These are phyloP conservation scores for Ostrea edulis DNA, from an alignment of 1,140 invertebrate species.

Conservation along the genomic window DNA sequence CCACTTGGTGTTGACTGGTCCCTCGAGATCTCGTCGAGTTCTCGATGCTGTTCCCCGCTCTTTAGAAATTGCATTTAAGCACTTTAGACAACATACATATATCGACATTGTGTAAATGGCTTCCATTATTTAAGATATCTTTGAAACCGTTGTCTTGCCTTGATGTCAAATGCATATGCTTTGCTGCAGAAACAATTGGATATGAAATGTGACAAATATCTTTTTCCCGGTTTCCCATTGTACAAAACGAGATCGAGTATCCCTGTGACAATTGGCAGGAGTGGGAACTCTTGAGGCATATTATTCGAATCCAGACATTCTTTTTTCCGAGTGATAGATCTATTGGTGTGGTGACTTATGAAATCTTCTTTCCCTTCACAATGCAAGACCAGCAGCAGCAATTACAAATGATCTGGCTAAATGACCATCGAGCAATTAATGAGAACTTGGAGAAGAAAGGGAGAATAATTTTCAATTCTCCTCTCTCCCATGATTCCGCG, in stretches of 20 bases:
- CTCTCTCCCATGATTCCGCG: slow-evolving; percentile 24
- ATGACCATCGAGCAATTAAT: slow-evolving; percentile 40
- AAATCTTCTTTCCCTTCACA: slow-evolving; percentile 53
- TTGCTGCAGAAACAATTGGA: slow-evolving; percentile 57
- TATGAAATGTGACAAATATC: slow-evolving; percentile 62
- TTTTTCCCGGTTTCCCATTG: slow-evolving; percentile 57
- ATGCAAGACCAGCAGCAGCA: neutral
- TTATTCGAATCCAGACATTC: slow-evolving; percentile 47
- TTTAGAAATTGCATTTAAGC: slow-evolving; percentile 37
- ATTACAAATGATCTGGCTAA: slow-evolving; percentile 41
- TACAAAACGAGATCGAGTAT: slow-evolving; percentile 17
- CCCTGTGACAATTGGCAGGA: neutral
- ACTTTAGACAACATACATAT: slow-evolving; percentile 40
- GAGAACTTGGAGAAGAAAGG: slow-evolving; percentile 44
- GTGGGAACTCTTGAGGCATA: slow-evolving; percentile 43
- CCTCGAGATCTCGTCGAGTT: neutral
- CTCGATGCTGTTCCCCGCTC: slow-evolving; percentile 23
- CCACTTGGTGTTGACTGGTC: slow-evolving; percentile 27
- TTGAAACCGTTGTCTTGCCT: slow-evolving; percentile 43
- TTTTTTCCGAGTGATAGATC: slow-evolving; percentile 51
- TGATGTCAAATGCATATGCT: slow-evolving; percentile 56
- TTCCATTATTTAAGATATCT: slow-evolving; percentile 53
- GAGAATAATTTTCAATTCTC: slow-evolving; percentile 26
- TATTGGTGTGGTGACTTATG: slow-evolving; percentile 34
- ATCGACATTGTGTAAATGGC: slow-evolving; percentile 58